phyloP scores from a whole-genome alignment of 2,888 invertebrate genomes.

The Antheraea yamamai region DNA sequence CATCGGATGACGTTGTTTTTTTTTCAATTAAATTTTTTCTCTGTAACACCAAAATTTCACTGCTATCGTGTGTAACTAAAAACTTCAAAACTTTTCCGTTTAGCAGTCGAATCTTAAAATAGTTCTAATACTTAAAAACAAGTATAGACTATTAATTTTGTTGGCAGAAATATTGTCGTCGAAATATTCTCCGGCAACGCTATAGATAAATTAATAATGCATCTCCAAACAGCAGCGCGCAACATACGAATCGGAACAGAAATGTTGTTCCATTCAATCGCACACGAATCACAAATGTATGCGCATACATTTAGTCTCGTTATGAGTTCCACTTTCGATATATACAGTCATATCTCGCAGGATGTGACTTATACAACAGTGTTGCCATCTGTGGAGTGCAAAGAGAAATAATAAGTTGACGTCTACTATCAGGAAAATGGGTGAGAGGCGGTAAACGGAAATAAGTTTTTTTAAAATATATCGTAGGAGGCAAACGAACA shows the following conservation, averaged over 20 bases:
- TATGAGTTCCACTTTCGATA: constrained; percentile 53
- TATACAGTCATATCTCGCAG: constrained; percentile 22
- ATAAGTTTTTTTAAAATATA: too few species aligned
- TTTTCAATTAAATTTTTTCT: too few species aligned
- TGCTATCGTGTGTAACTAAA: too few species aligned
- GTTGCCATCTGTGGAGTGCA: not conserved
- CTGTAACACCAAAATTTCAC: too few species aligned
- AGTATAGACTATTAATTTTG: too few species aligned
- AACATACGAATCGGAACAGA: constrained; percentile 51
- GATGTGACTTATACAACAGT: not conserved
- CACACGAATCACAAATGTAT: constrained; percentile 61
- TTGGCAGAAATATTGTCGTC: not conserved
- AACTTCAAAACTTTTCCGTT: too few species aligned
- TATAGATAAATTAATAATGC: constrained; percentile 5
- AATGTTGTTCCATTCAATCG: constrained; percentile 61
- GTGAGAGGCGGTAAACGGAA: not conserved
- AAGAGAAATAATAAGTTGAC: not conserved
- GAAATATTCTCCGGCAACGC: not conserved
- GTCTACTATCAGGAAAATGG: not conserved
- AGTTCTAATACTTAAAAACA: too few species aligned
- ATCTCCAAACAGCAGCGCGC: constrained; percentile 21
- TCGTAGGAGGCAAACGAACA: too few species aligned
- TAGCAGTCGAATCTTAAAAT: too few species aligned
- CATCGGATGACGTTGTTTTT: too few species aligned
- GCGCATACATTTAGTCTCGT: constrained; percentile 73